Conservation (phyloP, 1,140 invertebrate species). For the Augochlora pura region DNA sequence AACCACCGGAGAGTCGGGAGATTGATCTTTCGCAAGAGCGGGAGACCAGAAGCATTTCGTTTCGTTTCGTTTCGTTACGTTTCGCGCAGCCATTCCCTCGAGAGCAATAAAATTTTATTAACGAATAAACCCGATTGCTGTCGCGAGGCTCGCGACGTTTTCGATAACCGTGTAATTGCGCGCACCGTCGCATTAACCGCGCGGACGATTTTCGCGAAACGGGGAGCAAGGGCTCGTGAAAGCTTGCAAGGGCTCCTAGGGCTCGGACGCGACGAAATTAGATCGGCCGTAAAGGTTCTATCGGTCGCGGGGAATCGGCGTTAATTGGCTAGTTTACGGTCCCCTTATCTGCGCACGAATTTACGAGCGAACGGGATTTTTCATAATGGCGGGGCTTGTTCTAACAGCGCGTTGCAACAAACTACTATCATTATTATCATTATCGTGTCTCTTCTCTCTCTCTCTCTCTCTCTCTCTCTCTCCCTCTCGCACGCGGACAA, state of each 20-base stretch:
- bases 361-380: background rate
- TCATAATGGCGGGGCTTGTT: no score
- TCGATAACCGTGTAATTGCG: background rate
- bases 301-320: constrained; percentile 4
- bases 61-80: no score
- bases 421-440: no score
- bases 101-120: constrained; percentile 13
- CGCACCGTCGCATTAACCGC: background rate
- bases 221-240: background rate
- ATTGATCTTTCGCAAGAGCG: background rate
- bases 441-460: no score
- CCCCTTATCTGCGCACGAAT: background rate
- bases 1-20: background rate
- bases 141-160: background rate
- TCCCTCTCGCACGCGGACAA: no score
- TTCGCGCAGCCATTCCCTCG: background rate
- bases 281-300: constrained; percentile 14
- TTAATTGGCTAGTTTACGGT: constrained; percentile 24
- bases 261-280: constrained; percentile 9
- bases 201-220: background rate
- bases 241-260: background rate
- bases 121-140: constrained; percentile 6
- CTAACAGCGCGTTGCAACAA: no score
- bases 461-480: no score
- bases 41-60: background rate